These are phyloP conservation scores for Ferdinandea cuprea DNA, from an alignment of 2,888 invertebrate genomes.

Conservation along the genomic window DNA sequence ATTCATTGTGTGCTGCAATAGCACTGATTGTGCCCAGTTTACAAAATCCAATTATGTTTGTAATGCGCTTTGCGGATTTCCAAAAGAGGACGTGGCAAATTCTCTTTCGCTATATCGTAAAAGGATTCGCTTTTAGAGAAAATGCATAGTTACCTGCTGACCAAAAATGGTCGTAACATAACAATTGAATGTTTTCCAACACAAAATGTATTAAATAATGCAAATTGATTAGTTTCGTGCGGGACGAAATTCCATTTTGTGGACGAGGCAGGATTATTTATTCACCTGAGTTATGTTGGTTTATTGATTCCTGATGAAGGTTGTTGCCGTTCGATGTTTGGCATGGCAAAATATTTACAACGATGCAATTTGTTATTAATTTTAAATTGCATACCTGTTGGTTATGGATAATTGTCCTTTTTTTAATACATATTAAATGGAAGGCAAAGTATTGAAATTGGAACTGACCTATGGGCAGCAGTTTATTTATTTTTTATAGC, in stretches of 20 bases:
- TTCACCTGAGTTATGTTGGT: constrained; percentile 2
- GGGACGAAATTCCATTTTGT: not conserved
- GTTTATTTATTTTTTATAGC: constrained; percentile 3
- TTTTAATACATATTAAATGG: not conserved
- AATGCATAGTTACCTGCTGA: not conserved
- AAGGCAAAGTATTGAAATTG: not conserved
- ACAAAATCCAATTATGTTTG: constrained; percentile 56
- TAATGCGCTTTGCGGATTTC: constrained; percentile 64
- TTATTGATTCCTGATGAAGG: constrained; percentile 18
- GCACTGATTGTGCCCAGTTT: constrained; percentile 30
- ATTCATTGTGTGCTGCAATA: constrained; percentile 21
- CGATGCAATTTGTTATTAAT: not conserved
- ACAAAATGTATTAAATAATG: constrained; percentile 9
- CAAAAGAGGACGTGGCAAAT: constrained; percentile 13
- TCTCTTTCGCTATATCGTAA: not conserved
- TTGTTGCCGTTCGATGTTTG: not conserved
- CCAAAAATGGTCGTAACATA: not conserved
- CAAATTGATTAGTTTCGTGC: constrained; percentile 31
- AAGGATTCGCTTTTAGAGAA: constrained; percentile 13
- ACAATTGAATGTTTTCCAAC: constrained; percentile 6
- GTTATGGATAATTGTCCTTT: not conserved
- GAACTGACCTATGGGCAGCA: not conserved
- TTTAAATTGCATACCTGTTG: constrained; percentile 18
- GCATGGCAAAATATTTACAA: not conserved
- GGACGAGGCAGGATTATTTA: constrained; percentile 5